Conservation (phyloP, 2,797 vertebrate species). For the Chaetodon trifasciatus region DNA sequence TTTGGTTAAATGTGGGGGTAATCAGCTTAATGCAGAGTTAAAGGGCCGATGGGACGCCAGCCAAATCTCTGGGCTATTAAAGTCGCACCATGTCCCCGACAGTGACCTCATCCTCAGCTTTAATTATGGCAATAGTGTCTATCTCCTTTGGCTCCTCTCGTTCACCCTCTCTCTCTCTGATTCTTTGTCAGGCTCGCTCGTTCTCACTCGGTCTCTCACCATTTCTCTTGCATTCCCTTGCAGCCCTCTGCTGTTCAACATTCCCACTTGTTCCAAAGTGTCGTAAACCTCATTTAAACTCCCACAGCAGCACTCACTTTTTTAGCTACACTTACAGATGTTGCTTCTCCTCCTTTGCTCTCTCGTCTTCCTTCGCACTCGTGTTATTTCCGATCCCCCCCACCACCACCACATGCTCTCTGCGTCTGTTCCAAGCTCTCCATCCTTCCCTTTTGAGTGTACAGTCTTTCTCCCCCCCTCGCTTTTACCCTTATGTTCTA, state of each 20-base stretch:
- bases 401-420: neutral
- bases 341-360: conserved; percentile 27
- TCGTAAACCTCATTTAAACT: conserved; percentile 32
- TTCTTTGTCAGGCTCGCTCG: conserved; percentile 33
- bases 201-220: conserved; percentile 38
- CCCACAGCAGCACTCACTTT: conserved; percentile 8
- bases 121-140: conserved; percentile 82
- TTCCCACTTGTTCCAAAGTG: conserved; percentile 12
- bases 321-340: conserved; percentile 34
- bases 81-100: conserved; percentile 73
- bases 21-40: conserved; percentile 87
- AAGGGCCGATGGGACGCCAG: conserved; percentile 80
- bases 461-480: neutral
- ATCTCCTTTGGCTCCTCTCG: conserved; percentile 64
- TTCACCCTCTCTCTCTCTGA: conserved; percentile 20
- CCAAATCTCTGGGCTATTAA: conserved; percentile 85
- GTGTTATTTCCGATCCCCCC: conserved; percentile 37
- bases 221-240: conserved; percentile 22
- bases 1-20: conserved; percentile 85
- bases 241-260: conserved; percentile 31
- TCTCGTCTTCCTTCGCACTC: neutral
- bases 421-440: conserved; percentile 31
- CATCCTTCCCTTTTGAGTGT: conserved; percentile 21
- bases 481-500: neutral
- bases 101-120: conserved; percentile 80